Evolutionary conservation across 2,888 invertebrate genomes (phyloP), one percentile per base, ranked within the genome.

Genomic region (Diarsia dahlii): DNA sequence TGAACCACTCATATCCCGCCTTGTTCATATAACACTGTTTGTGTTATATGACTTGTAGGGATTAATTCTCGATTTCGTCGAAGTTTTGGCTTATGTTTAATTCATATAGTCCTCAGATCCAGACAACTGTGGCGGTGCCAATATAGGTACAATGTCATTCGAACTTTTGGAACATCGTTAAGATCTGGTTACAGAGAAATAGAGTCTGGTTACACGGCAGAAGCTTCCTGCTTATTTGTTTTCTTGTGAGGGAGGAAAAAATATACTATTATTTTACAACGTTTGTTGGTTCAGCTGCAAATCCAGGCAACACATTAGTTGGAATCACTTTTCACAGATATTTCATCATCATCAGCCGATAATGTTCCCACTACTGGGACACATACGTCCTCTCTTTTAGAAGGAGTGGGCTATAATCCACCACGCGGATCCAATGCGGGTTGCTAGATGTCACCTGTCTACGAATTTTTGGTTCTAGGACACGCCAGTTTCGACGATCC

Each of bases 51-150:
- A 82, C 77, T 81, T 83, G 84, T 81, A 83, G 80, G 88, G 86
- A 90, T 91, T 90, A 90, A 89, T 88, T 89, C 80, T 81, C 85
- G 81, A 90, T 91, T 88, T 87, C 75, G 78, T 84, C 84, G 81
- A 91, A 91, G 87, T 90, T 87, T 76, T 70, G 79, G 71, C 76
- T 89, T 86, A 91, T 90, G 88, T 86, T 90, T 91, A 90, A 91
- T 91, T 91, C 89, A 92, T 90, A 84, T 80, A 65, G 58, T 46
- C 50, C 4, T 58, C 86, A 90, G 89, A 88, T 85, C 18, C 70
- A 80, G 71, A 73, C 80, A 87, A 88, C 89, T 88, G 88, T 88
- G 81, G 85, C 83, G 82, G 81, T 84, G 84, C 78, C 18, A 34
- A 34, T 34, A 34, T 58, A 72, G 81, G 84, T 87, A 88, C 82